These are phyloP conservation scores for Acanthornis magna DNA, from an alignment of 2,797 vertebrate species.

Conservation along the genomic window DNA sequence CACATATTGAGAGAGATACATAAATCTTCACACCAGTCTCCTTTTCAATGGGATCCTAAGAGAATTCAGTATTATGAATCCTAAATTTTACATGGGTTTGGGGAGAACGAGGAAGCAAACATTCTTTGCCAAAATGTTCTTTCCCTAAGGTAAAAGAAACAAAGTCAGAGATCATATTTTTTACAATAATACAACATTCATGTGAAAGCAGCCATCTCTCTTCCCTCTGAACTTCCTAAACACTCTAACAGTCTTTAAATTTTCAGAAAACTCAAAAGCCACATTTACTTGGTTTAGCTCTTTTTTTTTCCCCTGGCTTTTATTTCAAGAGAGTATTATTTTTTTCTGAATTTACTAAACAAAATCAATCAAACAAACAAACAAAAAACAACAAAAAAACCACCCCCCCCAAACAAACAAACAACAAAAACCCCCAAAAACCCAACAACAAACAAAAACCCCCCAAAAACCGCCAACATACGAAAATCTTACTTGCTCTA, in stretches of 20 bases:
- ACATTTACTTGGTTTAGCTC: constrained; percentile 21
- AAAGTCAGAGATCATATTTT: neutral
- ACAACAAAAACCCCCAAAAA: too few species aligned
- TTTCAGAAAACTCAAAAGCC: constrained; percentile 41
- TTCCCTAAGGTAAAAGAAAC: neutral
- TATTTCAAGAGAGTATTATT: constrained; percentile 16
- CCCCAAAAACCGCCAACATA: neutral
- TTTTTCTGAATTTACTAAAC: constrained; percentile 18
- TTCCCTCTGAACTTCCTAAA: constrained; percentile 22
- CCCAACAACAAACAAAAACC: too few species aligned
- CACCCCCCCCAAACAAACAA: too few species aligned
- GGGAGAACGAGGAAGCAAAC: neutral
- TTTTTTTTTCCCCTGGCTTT: neutral
- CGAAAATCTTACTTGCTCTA: neutral
- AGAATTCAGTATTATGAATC: neutral
- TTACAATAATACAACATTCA: neutral
- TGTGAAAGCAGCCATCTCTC: constrained; percentile 48
- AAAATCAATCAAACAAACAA: constrained; percentile 12
- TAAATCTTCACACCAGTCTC: neutral
- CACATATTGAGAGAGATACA: neutral
- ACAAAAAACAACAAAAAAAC: too few species aligned
- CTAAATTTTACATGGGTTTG: constrained; percentile 1
- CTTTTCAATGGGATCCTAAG: neutral
- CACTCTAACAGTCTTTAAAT: neutral
- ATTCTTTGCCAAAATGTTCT: neutral